Evolutionary conservation across 2,113 vertebrate genomes (phyloP), one percentile per base, ranked within the genome.

Genomic region (Spilogale gracilis): DNA sequence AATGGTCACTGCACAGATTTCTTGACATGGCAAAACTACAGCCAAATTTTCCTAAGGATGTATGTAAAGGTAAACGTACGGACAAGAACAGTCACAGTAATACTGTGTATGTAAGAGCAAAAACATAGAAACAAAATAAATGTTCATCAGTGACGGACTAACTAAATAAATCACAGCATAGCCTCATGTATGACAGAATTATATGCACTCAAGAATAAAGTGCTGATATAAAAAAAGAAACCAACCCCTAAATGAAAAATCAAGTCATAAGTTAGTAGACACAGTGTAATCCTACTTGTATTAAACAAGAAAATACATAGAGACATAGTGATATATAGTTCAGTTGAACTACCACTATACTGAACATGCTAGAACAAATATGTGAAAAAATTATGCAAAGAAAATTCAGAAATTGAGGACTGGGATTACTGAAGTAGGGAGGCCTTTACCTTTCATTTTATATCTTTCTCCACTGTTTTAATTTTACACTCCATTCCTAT

Each of bases 211-310:
- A 92, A 89, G 38, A 93, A 95, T 30, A 65, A 71, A 87, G 8
- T n/a, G 9, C 1, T 82, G n/a, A 54, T 61, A 50, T 13, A 8
- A 91, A 81, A 95, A 69, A 86, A n/a, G 14, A 92, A 81, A 80
- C 18, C 17, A 71, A 80, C 23, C 17, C 10, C 65, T 71, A 95
- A 92, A 23, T 89, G 25, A 79, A 86, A 96, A 92, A 87, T 52
- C 61, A 89, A 92, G 56, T 9, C 25, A 43, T 32, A 48, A 27
- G 6, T 74, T 48, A 88, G 32, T 6, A 71, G 12, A 30, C 8
- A 85, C 30, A 74, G 3, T 18, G 18, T 30, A 96, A 92, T 32
- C 38, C 21, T 71, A 38, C 48, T 30, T 87, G 11, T 48, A 81
- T 38, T 54, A 76, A 27, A 48, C 60, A 6, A 17, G 90, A 94